A percentile compares a stretch with the other conserved stretches of the same genome.
phyloP scores from a whole-genome alignment of 2,888 invertebrate species.

The Serrognathus titanus region DNA sequence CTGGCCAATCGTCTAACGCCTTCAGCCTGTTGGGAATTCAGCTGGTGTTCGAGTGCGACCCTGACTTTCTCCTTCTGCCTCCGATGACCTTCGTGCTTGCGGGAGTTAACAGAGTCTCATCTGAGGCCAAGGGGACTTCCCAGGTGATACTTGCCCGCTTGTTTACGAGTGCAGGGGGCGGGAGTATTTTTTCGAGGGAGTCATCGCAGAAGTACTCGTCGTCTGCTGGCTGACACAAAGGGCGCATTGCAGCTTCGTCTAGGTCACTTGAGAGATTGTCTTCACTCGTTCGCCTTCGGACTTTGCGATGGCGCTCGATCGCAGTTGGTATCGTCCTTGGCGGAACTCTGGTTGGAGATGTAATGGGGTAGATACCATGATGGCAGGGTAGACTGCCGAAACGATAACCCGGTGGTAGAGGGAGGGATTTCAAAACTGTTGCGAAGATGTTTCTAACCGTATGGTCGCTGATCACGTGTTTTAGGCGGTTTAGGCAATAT shows the following conservation, averaged over 20 bases:
- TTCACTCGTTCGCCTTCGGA: constrained; percentile 56
- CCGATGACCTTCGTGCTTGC: constrained; percentile 49
- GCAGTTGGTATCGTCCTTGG: constrained; percentile 69
- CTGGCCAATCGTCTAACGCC: constrained; percentile 74
- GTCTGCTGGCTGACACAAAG: constrained; percentile 48
- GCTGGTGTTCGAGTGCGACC: constrained; percentile 65
- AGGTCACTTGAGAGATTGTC: constrained; percentile 45
- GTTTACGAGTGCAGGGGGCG: constrained; percentile 59
- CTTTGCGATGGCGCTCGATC: constrained; percentile 76
- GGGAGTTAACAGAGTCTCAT: constrained; percentile 67
- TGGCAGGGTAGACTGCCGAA: constrained; percentile 68
- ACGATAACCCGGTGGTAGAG: constrained; percentile 59
- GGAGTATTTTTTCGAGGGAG: constrained; percentile 74
- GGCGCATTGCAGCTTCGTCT: constrained; percentile 39
- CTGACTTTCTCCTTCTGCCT: constrained; percentile 47
- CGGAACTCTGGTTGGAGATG: constrained; percentile 57
- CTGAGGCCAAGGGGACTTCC: constrained; percentile 78
- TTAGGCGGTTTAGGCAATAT: too few species aligned
- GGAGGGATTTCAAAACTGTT: too few species aligned
- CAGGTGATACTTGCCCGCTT: constrained; percentile 82
- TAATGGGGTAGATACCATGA: constrained; percentile 57
- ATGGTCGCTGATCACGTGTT: constrained; percentile 71
- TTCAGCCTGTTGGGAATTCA: constrained; percentile 67
- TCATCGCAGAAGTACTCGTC: constrained; percentile 78
- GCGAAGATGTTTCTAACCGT: constrained; percentile 63